Conservation (phyloP, 2,888 invertebrate genomes). For the Drosophila histrio region DNA sequence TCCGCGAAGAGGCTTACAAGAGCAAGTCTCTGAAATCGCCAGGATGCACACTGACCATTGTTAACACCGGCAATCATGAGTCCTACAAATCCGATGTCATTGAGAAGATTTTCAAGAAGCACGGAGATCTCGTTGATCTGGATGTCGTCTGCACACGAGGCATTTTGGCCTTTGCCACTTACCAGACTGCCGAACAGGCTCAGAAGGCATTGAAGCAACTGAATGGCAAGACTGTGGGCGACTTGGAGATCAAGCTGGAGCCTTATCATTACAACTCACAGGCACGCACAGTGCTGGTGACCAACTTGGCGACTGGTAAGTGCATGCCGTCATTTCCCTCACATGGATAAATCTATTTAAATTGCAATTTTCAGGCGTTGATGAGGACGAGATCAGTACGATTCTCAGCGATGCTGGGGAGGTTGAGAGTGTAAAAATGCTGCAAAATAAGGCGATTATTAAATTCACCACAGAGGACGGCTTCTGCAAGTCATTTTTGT, state of each 20-base stretch:
- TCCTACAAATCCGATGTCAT: conserved; percentile 38
- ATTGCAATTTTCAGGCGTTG: conserved; percentile 26
- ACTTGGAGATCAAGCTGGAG: conserved; percentile 59
- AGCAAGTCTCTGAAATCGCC: conserved; percentile 19
- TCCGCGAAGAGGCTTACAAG: conserved; percentile 24
- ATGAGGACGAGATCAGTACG: conserved; percentile 51
- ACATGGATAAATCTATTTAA: neutral
- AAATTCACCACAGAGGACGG: conserved; percentile 65
- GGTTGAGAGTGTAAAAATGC: conserved; percentile 44
- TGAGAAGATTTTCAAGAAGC: conserved; percentile 66
- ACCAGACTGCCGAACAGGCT: conserved; percentile 43
- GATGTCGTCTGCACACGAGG: conserved; percentile 62
- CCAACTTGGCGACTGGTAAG: conserved; percentile 48
- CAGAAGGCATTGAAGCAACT: conserved; percentile 60
- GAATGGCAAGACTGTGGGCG: conserved; percentile 57
- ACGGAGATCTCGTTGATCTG: conserved; percentile 60
- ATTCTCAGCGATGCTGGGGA: conserved; percentile 62
- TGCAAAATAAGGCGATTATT: conserved; percentile 54
- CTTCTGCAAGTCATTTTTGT: conserved; percentile 76
- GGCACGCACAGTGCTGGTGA: conserved; percentile 37
- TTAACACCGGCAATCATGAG: conserved; percentile 53
- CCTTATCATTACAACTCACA: conserved; percentile 25
- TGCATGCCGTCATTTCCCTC: neutral
- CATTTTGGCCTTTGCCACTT: conserved; percentile 69
- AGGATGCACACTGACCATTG: conserved; percentile 51